phyloP scores from a whole-genome alignment of 2,113 vertebrate genomes.

The Brienomyrus brachyistius region DNA sequence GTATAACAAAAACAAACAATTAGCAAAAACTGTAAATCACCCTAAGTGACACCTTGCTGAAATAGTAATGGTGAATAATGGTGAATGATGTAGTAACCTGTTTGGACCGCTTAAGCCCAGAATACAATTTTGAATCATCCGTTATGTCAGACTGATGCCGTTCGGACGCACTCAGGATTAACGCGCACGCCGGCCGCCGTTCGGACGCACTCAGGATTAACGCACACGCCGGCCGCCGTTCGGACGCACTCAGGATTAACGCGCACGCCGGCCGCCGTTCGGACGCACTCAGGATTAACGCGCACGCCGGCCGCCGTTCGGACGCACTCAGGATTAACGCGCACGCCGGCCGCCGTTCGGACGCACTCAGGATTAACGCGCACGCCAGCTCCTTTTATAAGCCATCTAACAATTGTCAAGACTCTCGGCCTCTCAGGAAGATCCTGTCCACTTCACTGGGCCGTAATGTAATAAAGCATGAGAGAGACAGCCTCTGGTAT shows the following conservation, averaged over 20 bases:
- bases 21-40: background rate
- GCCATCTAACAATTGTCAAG: conserved; percentile 3
- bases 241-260: too few species aligned
- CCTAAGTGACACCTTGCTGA: too few species aligned
- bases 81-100: background rate
- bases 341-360: conserved; percentile 14
- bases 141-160: too few species aligned
- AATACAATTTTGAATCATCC: too few species aligned
- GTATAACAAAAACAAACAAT: background rate
- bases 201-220: conserved; percentile 30
- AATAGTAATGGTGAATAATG: background rate
- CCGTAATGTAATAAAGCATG: conserved; percentile 47
- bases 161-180: conserved; percentile 22
- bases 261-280: too few species aligned
- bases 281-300: too few species aligned
- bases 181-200: conserved; percentile 20
- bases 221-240: conserved; percentile 7
- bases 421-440: conserved; percentile 12
- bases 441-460: conserved; percentile 25
- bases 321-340: conserved; percentile 27
- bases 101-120: too few species aligned
- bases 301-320: too few species aligned
- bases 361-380: conserved; percentile 28
- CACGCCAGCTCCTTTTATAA: conserved; percentile 18
- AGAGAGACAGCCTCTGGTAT: conserved; percentile 26